These are phyloP conservation scores for Auanema freiburgensis DNA, from an alignment of 2,888 invertebrate genomes.

Conservation along the genomic window DNA sequence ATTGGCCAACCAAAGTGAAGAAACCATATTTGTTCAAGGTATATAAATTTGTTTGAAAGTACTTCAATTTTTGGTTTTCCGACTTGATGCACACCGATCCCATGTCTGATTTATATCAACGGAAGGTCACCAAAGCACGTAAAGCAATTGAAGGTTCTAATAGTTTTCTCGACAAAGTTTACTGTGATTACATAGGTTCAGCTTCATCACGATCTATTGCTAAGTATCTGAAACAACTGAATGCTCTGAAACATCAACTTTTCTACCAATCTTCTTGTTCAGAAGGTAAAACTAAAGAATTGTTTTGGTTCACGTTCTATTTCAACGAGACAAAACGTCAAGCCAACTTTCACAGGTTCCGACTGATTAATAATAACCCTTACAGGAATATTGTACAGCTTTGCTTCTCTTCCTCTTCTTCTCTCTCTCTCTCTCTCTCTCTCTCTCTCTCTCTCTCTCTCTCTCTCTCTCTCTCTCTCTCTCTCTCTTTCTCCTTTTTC, in stretches of 20 bases:
- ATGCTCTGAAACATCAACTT: constrained; percentile 59
- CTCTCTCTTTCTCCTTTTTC: too few species aligned
- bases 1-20: constrained; percentile 68
- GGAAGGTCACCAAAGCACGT: constrained; percentile 73
- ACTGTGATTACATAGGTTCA: too few species aligned
- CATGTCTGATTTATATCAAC: constrained; percentile 81
- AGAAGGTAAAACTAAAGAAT: constrained; percentile 18
- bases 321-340: neutral
- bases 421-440: neutral
- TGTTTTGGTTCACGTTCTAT: too few species aligned
- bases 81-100: constrained; percentile 86
- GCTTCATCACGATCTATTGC: constrained; percentile 72
- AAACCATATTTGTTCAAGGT: constrained; percentile 52
- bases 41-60: constrained; percentile 48
- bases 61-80: constrained; percentile 65
- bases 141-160: constrained; percentile 33
- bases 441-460: too few species aligned
- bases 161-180: constrained; percentile 65
- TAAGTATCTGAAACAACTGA: constrained; percentile 45
- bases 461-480: too few species aligned
- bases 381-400: neutral
- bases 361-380: neutral
- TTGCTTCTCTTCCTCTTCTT: constrained; percentile 1
- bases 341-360: neutral
- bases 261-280: constrained; percentile 35